phyloP scores from a whole-genome alignment of 2,888 invertebrate genomes.

The Cryptocephalus primarius region DNA sequence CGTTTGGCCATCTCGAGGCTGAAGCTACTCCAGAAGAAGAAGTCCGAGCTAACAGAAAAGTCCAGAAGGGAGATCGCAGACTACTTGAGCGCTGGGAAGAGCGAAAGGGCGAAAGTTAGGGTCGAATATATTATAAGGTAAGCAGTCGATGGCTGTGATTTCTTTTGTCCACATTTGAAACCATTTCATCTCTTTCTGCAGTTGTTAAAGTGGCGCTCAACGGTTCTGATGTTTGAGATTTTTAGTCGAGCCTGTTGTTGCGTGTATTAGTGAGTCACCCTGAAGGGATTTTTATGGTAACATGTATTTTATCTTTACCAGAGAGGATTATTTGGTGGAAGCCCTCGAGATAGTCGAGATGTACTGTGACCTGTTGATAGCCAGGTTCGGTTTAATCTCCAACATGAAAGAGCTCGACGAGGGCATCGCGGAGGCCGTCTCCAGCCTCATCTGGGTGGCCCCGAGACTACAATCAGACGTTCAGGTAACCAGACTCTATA shows the following conservation, averaged over 20 bases:
- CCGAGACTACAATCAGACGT: constrained; percentile 83
- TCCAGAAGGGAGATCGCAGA: constrained; percentile 96
- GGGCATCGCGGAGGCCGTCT: constrained; percentile 90
- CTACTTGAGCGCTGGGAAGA: constrained; percentile 76
- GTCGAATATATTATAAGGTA: constrained; percentile 95
- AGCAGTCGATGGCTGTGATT: constrained; percentile 9
- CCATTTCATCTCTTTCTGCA: background rate
- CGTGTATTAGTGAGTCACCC: too few relatives aligned
- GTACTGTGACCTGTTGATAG: constrained; percentile 95
- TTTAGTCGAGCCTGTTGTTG: too few relatives aligned
- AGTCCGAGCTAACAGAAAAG: constrained; percentile 92
- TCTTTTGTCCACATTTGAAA: background rate
- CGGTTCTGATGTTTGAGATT: too few relatives aligned
- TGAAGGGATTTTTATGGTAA: too few relatives aligned
- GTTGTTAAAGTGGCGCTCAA: too few relatives aligned
- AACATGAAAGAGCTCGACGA: constrained; percentile 96
- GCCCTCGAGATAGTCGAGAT: constrained; percentile 99
- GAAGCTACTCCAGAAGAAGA: constrained; percentile 93
- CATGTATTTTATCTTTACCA: constrained; percentile 26
- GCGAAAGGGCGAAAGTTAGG: constrained; percentile 85
- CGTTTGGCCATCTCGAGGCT: constrained; percentile 86
- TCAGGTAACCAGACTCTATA: constrained; percentile 42
- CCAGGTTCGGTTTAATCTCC: constrained; percentile 91
- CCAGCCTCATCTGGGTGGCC: constrained; percentile 94
- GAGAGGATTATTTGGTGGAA: constrained; percentile 98